phyloP scores from a whole-genome alignment of 2,113 vertebrate genomes.

The Thamnaconus septentrionalis region DNA sequence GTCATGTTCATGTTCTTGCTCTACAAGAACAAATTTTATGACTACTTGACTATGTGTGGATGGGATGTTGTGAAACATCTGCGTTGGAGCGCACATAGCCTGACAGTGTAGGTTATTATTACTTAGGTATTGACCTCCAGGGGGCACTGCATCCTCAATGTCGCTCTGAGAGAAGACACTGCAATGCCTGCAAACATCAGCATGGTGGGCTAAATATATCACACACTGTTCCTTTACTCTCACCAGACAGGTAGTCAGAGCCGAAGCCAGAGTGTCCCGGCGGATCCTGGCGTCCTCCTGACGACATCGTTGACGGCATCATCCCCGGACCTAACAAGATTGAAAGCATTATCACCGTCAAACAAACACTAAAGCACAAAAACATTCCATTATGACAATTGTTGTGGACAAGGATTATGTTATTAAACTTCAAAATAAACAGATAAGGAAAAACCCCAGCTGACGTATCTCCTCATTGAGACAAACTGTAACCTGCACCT shows the following conservation, averaged over 20 bases:
- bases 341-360: slow-evolving; percentile 2
- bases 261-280: slow-evolving; percentile 63
- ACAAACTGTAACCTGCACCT: background rate
- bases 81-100: too few relatives aligned
- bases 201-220: background rate
- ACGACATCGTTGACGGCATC: slow-evolving; percentile 64
- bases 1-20: too few relatives aligned
- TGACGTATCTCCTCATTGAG: too few relatives aligned
- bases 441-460: too few relatives aligned
- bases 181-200: background rate
- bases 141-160: background rate
- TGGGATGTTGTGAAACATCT: too few relatives aligned
- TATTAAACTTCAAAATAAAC: too few relatives aligned
- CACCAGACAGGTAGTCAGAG: slow-evolving; percentile 73
- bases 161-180: too few relatives aligned
- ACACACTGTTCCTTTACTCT: slow-evolving; percentile 22
- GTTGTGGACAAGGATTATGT: too few relatives aligned
- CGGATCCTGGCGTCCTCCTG: slow-evolving; percentile 63
- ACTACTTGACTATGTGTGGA: too few relatives aligned
- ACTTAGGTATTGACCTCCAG: background rate
- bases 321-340: slow-evolving; percentile 51
- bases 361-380: background rate
- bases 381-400: background rate
- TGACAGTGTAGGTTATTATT: background rate
- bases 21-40: too few relatives aligned